Percentiles rank a stretch among this genome's conserved stretches.
Conservation (phyloP, 2,113 vertebrate species). For the Melanocharis versteri region DNA sequence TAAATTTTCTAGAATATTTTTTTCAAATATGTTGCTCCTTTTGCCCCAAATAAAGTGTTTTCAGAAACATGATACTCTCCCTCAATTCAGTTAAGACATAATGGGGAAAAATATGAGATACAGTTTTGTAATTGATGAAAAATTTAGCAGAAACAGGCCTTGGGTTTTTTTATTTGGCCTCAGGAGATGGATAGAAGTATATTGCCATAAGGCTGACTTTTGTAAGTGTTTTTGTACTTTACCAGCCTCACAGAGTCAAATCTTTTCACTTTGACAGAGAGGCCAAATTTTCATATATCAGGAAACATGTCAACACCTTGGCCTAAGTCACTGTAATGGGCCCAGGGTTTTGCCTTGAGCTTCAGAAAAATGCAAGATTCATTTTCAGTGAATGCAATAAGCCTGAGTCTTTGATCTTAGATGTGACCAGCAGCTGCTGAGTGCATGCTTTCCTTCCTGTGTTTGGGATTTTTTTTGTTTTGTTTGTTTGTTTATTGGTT, state of each 20-base stretch:
- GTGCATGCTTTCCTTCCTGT: not conserved
- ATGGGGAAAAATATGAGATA: not conserved
- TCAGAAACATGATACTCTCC: not conserved
- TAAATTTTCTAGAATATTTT: not conserved
- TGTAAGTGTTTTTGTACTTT: not conserved
- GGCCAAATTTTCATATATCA: not conserved
- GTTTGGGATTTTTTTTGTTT: accelerated
- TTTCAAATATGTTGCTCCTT: not conserved
- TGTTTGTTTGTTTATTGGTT: not conserved
- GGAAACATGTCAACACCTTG: not conserved
- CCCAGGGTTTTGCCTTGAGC: not conserved
- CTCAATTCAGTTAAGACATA: not conserved
- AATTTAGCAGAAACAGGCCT: not conserved
- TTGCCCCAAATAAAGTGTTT: not conserved
- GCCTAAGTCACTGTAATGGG: not conserved
- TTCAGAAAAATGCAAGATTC: not conserved
- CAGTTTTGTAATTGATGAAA: accelerated
- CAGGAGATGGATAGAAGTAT: not conserved
- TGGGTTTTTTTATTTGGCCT: not conserved
- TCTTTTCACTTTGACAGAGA: not conserved
- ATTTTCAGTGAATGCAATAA: not conserved
- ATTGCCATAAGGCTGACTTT: not conserved
- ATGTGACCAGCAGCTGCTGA: not conserved
- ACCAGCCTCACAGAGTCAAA: not conserved
- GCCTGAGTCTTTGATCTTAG: not conserved